Evolutionary conservation across 2,113 vertebrate genomes (phyloP).

Genomic region (Thalassarche chlororhynchos): DNA sequence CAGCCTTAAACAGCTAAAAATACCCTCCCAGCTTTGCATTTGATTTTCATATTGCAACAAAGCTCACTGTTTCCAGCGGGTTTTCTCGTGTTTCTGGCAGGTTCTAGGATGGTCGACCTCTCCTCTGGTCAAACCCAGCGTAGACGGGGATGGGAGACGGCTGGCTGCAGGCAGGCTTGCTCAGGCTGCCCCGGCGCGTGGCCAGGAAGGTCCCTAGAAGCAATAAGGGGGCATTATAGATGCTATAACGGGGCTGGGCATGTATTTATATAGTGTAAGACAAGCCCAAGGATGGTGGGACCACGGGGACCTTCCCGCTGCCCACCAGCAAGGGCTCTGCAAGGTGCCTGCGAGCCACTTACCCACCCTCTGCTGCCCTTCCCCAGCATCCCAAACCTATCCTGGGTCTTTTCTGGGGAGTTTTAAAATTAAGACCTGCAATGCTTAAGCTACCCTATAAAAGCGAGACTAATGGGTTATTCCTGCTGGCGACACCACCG

Average conservation of each 20-base stretch:
- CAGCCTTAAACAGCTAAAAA: constrained; percentile 42
- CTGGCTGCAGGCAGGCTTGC: background rate
- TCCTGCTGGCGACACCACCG: accelerated
- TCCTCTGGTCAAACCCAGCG: accelerated
- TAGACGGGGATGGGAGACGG: accelerated
- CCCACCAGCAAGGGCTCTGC: background rate
- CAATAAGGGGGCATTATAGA: background rate
- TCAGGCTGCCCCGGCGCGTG: accelerated
- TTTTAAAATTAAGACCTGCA: background rate
- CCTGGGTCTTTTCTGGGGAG: background rate
- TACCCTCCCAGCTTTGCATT: constrained; percentile 12
- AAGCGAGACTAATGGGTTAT: background rate
- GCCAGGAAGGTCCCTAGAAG: background rate
- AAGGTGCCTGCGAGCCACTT: background rate
- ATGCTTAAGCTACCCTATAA: background rate
- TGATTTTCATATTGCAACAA: constrained; percentile 61
- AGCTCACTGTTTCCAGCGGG: background rate
- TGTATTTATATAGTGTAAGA: background rate
- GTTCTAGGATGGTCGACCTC: background rate
- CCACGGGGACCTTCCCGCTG: background rate
- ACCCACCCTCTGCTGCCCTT: background rate
- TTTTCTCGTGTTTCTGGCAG: background rate
- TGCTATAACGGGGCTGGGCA: accelerated
- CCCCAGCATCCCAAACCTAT: background rate
- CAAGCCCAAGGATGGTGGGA: background rate